phyloP scores from a whole-genome alignment of 2,888 invertebrate genomes.

The Unio delphinus region DNA sequence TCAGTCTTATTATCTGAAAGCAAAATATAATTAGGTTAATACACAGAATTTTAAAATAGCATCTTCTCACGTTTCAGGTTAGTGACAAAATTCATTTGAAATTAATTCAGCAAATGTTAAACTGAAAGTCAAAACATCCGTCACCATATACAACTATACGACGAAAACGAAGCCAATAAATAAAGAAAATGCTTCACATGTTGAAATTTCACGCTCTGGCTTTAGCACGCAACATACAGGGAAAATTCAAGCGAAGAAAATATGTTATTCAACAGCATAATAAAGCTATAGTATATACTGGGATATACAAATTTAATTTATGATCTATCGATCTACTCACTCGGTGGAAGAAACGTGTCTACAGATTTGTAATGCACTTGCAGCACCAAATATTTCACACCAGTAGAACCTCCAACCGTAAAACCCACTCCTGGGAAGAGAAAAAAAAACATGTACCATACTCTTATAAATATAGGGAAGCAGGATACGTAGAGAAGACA shows the following conservation, averaged over 20 bases:
- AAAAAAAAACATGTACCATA: no score
- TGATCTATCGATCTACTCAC: slow-evolving; percentile 37
- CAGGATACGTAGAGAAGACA: no score
- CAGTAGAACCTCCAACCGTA: slow-evolving; percentile 73
- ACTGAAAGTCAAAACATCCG: no score
- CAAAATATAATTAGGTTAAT: slow-evolving; percentile 1
- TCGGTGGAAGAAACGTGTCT: slow-evolving; percentile 61
- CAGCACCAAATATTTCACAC: slow-evolving; percentile 74
- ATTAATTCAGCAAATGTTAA: no score
- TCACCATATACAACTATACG: no score
- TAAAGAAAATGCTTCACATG: no score
- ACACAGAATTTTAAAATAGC: not conserved
- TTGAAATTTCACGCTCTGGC: no score
- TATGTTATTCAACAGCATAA: not conserved
- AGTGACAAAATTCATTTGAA: no score
- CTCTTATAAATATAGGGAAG: no score
- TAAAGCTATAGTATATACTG: not conserved
- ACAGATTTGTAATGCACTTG: slow-evolving; percentile 75
- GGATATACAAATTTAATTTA: not conserved
- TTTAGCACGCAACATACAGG: no score
- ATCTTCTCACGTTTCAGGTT: not conserved
- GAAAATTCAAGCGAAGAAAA: no score
- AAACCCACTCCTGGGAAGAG: slow-evolving; percentile 73
- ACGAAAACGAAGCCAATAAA: no score
- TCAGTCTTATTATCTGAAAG: slow-evolving; percentile 69